A percentile compares a stretch with the other conserved stretches of the same genome.
These are phyloP conservation scores for Copidosoma floridanum DNA, from an alignment of 1,140 invertebrate species.

Conservation along the genomic window DNA sequence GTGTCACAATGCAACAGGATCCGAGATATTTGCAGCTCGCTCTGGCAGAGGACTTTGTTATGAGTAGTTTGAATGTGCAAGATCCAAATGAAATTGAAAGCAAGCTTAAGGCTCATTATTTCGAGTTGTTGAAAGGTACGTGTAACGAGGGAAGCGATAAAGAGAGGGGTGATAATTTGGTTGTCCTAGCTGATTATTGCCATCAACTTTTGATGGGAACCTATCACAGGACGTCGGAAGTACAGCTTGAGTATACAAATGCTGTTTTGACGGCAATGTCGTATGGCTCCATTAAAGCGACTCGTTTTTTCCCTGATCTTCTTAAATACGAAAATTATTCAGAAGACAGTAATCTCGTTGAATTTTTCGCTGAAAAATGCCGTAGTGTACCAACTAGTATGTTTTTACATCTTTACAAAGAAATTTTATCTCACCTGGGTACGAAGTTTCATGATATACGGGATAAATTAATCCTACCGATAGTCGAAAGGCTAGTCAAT, in stretches of 20 bases:
- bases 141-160: too few species aligned
- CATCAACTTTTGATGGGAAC: not conserved
- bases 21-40: too few species aligned
- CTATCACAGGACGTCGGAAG: not conserved
- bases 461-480: slow-evolving; percentile 44
- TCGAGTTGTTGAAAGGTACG: too few species aligned
- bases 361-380: slow-evolving; percentile 35
- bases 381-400: slow-evolving; percentile 54
- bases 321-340: slow-evolving; percentile 36
- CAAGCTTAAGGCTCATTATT: too few species aligned
- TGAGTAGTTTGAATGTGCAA: too few species aligned
- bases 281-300: slow-evolving; percentile 6
- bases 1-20: too few species aligned
- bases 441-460: too few species aligned
- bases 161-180: too few species aligned
- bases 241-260: too few species aligned
- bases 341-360: slow-evolving; percentile 39
- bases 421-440: slow-evolving; percentile 61
- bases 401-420: slow-evolving; percentile 69
- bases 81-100: too few species aligned
- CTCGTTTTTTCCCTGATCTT: slow-evolving; percentile 18
- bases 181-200: too few species aligned
- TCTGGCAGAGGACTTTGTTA: too few species aligned
- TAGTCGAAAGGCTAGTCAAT: slow-evolving; percentile 57
- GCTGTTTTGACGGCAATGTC: slow-evolving; percentile 15